Conservation (phyloP, 2,113 vertebrate species). For the Rhinoptilus africanus region DNA sequence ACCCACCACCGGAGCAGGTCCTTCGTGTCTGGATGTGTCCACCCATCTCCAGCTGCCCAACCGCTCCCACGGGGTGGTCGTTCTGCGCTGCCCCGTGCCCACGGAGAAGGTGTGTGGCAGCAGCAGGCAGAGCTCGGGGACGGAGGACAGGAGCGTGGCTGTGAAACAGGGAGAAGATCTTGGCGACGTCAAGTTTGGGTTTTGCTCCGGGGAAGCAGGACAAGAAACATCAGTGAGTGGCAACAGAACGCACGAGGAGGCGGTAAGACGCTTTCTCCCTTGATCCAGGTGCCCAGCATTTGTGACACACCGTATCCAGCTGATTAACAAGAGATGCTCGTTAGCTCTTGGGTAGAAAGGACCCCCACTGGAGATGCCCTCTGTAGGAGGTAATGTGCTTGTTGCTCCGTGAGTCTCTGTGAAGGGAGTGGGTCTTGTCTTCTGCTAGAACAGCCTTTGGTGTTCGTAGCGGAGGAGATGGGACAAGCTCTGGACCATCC, state of each 20-base stretch:
- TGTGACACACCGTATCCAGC: rapidly evolving
- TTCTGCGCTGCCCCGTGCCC: background rate
- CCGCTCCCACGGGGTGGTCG: rapidly evolving
- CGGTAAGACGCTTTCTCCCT: too few species aligned
- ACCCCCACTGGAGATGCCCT: background rate
- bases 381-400: background rate
- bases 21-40: background rate
- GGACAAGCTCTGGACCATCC: background rate
- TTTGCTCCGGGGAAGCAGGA: background rate
- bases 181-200: background rate
- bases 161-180: background rate
- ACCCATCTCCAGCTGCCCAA: background rate
- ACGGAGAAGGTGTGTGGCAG: background rate
- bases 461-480: rapidly evolving
- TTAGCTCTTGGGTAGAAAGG: background rate
- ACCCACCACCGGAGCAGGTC: rapidly evolving
- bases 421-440: too few species aligned
- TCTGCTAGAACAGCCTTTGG: background rate
- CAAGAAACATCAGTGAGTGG: rapidly evolving
- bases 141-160: background rate
- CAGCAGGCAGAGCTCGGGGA: background rate
- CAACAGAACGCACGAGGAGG: rapidly evolving
- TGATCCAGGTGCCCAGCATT: background rate
- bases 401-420: rapidly evolving
- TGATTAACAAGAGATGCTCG: rapidly evolving